These are phyloP conservation scores for Plagiodera versicolora DNA, from an alignment of 2,888 invertebrate genomes.

Conservation along the genomic window DNA sequence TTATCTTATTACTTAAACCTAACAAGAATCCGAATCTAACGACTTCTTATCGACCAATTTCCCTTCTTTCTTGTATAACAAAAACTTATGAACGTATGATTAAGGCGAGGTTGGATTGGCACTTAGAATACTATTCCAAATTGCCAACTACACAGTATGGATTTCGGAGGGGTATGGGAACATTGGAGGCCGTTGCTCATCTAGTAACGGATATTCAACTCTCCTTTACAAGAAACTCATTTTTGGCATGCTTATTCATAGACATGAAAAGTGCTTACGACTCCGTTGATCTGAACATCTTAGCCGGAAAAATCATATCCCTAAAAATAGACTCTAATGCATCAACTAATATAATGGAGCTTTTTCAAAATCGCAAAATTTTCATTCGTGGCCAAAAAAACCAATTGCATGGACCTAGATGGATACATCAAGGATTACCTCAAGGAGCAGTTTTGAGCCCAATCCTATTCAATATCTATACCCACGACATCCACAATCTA, in stretches of 20 bases:
- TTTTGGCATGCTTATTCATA: not conserved
- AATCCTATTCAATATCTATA: not conserved
- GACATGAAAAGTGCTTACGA: not conserved
- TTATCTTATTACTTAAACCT: not conserved
- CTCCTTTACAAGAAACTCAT: not conserved
- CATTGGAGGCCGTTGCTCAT: not conserved
- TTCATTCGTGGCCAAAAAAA: not conserved
- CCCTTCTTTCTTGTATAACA: not conserved
- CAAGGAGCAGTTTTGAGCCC: not conserved
- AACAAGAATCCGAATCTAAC: not conserved
- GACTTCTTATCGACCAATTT: not conserved
- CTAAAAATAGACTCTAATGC: not conserved
- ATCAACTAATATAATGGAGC: not conserved
- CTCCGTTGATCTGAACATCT: not conserved
- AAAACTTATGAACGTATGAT: not conserved
- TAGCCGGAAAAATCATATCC: not conserved
- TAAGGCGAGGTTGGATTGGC: not conserved
- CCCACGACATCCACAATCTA: not conserved
- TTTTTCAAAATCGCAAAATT: not conserved
- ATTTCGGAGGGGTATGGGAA: no score
- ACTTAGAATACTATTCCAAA: not conserved
- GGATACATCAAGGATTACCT: not conserved
- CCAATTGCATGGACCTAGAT: not conserved
- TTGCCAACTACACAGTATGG: not conserved
- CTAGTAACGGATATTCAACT: not conserved